Evolutionary conservation across 2,797 vertebrate species (phyloP), one percentile per base, ranked within the genome.

Genomic region (Cynopterus sphinx): DNA sequence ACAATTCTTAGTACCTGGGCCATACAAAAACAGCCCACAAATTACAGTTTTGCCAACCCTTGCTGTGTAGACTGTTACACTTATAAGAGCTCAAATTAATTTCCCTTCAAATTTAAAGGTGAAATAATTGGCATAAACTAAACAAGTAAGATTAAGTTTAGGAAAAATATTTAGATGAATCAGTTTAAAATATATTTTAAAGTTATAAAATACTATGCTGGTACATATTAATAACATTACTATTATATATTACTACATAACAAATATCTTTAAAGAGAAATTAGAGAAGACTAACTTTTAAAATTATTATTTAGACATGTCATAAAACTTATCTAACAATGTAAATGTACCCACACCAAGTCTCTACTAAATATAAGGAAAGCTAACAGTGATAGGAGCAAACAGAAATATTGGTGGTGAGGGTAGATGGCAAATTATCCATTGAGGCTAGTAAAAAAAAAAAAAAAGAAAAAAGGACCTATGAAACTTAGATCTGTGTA

Each of bases 31-130:
- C 16, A 93, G 43, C 21, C 55, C 39, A 75, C 1, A 78, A 12
- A 41, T 1, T 41, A 4, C 49, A 74, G n/a, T 82, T 75, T 75
- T 78, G 3, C 41, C 55, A 95, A 43, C 3, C 19, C 26, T 13
- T 75, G 9, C 91, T 74, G 92, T 74, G 92, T 68, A 61, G 22
- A 83, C 15, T 75, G 73, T 75, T 95, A 74, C n/a, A 16, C 46
- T 28, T 61, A 31, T 81, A 67, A 55, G 12, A 92, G 19, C 59
- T 87, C 46, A 95, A 90, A 87, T 87, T 81, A 79, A 55, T 65
- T 81, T 79, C 53, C 12, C 28, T 22, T 82, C 49, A 96, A 87
- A 94, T 74, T 94, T 95, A 90, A 68, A 17, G 13, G 83, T 86
- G 87, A 84, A 95, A 87, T 22, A 78, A 41, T 22, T 82, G 79